Base-by-base conservation (phyloP, 1,140 invertebrate species). In the Scaptodrosophila lebanonensis region DNA sequence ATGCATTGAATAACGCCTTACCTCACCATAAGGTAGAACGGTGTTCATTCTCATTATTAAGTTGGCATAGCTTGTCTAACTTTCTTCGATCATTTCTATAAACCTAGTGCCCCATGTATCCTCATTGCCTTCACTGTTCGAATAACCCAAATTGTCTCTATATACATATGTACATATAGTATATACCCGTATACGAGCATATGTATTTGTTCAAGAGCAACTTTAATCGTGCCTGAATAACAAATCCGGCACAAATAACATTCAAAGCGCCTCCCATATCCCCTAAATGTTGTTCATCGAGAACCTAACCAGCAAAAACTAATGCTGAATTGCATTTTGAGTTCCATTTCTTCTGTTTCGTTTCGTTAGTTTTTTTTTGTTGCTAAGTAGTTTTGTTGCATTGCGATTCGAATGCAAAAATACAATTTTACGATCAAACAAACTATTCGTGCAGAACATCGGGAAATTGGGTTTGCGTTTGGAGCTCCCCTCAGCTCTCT, bases 381-480 rank as follows among this genome's bases (percentile, higher is more conserved):
- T n/a, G n/a, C n/a, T n/a, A n/a, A 61, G 48, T 42, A 62, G 66
- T 66, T 69, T 68, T 66, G 67, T 54, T 56, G 54, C 47, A 40
- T 52, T 51, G 57, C 72, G 72, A 71, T 76, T 76, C 67, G 72
- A 77, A 77, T 77, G 72, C 73, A 67, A 76, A 79, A 73, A 82
- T 77, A 79, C 82, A 77, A 77, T 77, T 77, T 77, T 77, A 77
- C 65, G 73, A 77, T 79, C 73, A 77, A 77, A 77, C 73, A 77
- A 77, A 77, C 73, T 82, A 73, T 77, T 77, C 73, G 73, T 77
- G 73, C 73, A 77, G 73, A 77, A 77, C 73, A 77, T 77, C 66
- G 73, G 73, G 62, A 77, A 77, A 77, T 77, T 77, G 68, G 79
- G 64, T 77, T 77, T 77, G 73, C 68, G 56, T 72, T 72, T 52